Base-by-base conservation (phyloP, 2,888 invertebrate species). In the Dolichomitus sp. region DNA sequence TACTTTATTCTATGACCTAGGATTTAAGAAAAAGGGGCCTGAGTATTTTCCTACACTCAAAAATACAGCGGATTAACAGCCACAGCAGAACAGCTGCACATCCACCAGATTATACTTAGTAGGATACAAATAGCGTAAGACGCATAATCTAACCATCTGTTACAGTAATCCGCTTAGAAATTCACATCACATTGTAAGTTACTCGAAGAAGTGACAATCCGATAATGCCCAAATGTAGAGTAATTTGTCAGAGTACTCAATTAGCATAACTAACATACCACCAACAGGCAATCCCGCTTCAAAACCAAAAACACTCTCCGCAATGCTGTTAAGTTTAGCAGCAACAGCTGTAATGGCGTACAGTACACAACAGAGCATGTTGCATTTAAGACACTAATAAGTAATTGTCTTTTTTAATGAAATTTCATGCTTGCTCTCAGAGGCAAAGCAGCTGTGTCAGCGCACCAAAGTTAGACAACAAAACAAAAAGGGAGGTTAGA, bases 111-210 rank as follows among this genome's bases (percentile, higher is more conserved):
- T 27, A 54, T 12, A 4, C 4, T 54, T 2, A 0, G n/a, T 48
- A n/a, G 5, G 6, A 48, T 17, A 17, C 48, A 17, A n/a, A 6
- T 6, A 54, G 14, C 19, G 17, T 9, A 52, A 54, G 14, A 54
- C 27, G 42, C 12, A 12, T 23, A n/a, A 33, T 54, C n/a, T 19
- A 30, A 40, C 19, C 65, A 66, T 66, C 45, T 57, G 66, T 54
- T 45, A 30, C 12, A 6, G 4, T 57, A 66, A 75, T 57, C 48
- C 30, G 33, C 75, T 57, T 6, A n/a, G 5, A 30, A 57, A 6
- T 11, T 30, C 23, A 27, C 19, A 54, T 27, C 23, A 27, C 4
- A 27, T 27, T 11, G 12, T 1, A 54, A 27, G 23, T 27, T 4
- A 14, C 12, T 54, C 11, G 27, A 27, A 54, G 5, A 54, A 19